Evolutionary conservation across 2,113 vertebrate genomes (phyloP), one percentile per base, ranked within the genome.

Genomic region (Turdus rufiventris): DNA sequence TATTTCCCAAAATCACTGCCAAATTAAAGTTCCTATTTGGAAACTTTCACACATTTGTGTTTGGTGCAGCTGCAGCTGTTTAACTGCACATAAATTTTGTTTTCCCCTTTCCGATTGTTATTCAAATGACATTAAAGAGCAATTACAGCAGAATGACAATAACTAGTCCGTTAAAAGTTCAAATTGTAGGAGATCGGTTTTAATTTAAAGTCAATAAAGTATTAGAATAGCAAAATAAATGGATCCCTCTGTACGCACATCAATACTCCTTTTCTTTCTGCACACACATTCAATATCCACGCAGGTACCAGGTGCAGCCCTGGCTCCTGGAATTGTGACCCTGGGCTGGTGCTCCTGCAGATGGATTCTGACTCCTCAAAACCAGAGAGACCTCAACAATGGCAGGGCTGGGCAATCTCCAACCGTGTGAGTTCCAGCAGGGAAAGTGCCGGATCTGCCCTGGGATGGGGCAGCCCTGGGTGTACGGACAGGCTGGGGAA

Each of bases 21-120:
- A 97, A 95, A 96, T 88, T 91, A 93, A 97, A 93, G 91, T 91
- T 95, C 68, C 94, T 97, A 94, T 95, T 95, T 96, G 95, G 95
- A 95, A 96, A 97, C 95, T 95, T 96, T 90, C 95, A 95, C 84
- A 80, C 86, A 93, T 89, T 97, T 92, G 88, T 94, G 88, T 96
- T 95, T 92, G 89, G 88, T 93, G 91, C 96, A 97, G 96, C 97
- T 97, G 97, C 96, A 97, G 95, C 95, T 96, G 96, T 95, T 96
- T 96, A 96, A 96, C 87, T 95, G 89, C 91, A 96, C 94, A 97
- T 96, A 93, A 94, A 97, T 96, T 92, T 86, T 96, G 93, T 97
- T 96, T 94, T 96, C 91, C 90, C 92, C 80, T 84, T 94, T 93
- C 88, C 7, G 31, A 96, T 90, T 94, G 91, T 94, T 94, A 95